A percentile compares a stretch with the other conserved stretches of the same genome.
Evolutionary conservation across 1,140 invertebrate species (phyloP).

Genomic region (Cotesia chilonis): DNA sequence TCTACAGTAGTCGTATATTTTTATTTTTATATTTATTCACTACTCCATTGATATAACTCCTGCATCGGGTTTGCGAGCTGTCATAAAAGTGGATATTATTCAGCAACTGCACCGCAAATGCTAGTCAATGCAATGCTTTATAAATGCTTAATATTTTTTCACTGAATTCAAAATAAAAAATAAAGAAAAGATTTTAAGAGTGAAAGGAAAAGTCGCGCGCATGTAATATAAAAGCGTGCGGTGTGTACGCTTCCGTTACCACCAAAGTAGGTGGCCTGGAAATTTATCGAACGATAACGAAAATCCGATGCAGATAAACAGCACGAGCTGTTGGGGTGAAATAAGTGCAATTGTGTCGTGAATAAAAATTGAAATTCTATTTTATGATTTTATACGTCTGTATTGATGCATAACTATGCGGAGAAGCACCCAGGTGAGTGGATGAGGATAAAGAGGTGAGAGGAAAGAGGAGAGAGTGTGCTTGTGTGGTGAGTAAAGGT

Average conservation of each 20-base stretch:
- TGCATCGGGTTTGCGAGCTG: no score
- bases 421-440: no score
- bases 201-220: slow-evolving; percentile 27
- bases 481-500: slow-evolving; percentile 13
- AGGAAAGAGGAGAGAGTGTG: slow-evolving; percentile 7
- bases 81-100: no score
- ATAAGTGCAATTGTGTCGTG: slow-evolving; percentile 23
- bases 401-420: slow-evolving; percentile 57
- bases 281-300: slow-evolving; percentile 36
- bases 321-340: not conserved
- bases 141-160: not conserved
- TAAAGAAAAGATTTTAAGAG: not conserved
- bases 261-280: slow-evolving; percentile 23
- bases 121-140: no score
- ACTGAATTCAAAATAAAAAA: slow-evolving; percentile 3
- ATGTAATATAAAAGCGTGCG: slow-evolving; percentile 18
- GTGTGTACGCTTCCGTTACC: slow-evolving; percentile 19
- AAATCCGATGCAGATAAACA: slow-evolving; percentile 23
- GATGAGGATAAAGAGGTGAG: slow-evolving; percentile 49
- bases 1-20: not conserved
- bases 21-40: not conserved
- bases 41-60: no score
- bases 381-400: slow-evolving; percentile 54
- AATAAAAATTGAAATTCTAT: slow-evolving; percentile 41
- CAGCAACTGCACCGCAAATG: no score